Percentiles rank a stretch among this genome's conserved stretches.
phyloP scores from a whole-genome alignment of 2,113 vertebrate species.

The Willisornis vidua region DNA sequence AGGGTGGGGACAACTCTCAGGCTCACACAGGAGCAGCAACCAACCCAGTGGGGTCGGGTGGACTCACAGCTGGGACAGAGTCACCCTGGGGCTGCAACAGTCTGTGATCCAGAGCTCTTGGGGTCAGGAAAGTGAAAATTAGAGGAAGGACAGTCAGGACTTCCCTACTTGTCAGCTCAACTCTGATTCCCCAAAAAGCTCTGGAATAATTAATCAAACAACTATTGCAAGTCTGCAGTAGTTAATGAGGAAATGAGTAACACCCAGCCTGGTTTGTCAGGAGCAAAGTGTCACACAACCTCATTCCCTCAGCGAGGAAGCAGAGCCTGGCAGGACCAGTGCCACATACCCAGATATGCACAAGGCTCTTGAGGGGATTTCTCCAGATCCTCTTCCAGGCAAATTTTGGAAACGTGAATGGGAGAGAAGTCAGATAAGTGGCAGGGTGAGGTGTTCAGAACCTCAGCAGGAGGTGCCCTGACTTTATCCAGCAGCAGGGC shows the following conservation, averaged over 20 bases:
- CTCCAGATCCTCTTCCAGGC: not conserved
- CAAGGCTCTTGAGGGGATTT: not conserved
- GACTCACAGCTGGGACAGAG: not conserved
- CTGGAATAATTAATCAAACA: not conserved
- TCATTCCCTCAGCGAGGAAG: not conserved
- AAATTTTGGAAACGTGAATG: fast-evolving
- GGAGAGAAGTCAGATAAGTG: not conserved
- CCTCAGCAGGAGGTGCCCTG: not conserved
- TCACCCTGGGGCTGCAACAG: not conserved
- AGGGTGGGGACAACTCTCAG: not conserved
- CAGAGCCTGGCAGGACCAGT: not conserved
- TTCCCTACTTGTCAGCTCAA: not conserved
- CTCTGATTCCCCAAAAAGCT: not conserved
- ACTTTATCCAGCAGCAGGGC: not conserved
- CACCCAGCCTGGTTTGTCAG: not conserved
- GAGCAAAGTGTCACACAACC: not conserved
- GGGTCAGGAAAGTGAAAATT: not conserved
- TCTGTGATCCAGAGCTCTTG: not conserved
- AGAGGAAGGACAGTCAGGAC: not conserved
- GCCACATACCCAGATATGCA: not conserved
- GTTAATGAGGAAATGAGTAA: not conserved
- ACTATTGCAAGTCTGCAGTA: not conserved
- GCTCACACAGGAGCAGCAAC: not conserved
- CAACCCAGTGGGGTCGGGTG: too few relatives aligned
- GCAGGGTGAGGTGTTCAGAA: fast-evolving